These are phyloP conservation scores for Crenichthys baileyi DNA, from an alignment of 2,797 vertebrate genomes.

Conservation along the genomic window DNA sequence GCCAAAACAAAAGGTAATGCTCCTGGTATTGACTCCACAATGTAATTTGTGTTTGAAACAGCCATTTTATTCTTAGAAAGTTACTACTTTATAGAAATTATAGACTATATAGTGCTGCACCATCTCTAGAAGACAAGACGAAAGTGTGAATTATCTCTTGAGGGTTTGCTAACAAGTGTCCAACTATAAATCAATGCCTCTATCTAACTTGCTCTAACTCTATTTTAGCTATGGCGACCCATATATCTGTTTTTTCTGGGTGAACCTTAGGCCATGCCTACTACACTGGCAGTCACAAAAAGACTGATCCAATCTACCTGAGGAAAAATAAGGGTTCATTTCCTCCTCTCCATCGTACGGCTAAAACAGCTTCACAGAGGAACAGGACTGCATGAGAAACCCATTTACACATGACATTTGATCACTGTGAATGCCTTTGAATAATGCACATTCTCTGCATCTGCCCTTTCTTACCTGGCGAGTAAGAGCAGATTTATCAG, in stretches of 20 bases:
- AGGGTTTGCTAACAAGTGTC: constrained; percentile 12
- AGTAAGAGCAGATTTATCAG: constrained; percentile 49
- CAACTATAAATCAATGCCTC: constrained; percentile 25
- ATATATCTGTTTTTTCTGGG: constrained; percentile 19
- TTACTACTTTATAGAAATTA: background rate
- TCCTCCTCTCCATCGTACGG: constrained; percentile 10
- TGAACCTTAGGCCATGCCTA: background rate
- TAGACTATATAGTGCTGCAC: background rate
- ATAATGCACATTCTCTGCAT: constrained; percentile 49
- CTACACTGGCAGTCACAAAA: constrained; percentile 46
- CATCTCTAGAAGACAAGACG: background rate
- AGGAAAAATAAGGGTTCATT: constrained; percentile 37
- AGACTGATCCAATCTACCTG: constrained; percentile 45
- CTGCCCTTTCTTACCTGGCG: constrained; percentile 25
- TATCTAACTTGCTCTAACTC: constrained; percentile 18
- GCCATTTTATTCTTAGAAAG: background rate
- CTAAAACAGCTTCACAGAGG: constrained; percentile 50
- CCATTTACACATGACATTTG: constrained; percentile 73
- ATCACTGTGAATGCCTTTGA: constrained; percentile 62
- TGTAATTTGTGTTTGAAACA: background rate
- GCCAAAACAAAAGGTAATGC: too few relatives aligned
- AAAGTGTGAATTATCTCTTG: constrained; percentile 3
- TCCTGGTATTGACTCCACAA: too few relatives aligned
- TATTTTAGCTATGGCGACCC: constrained; percentile 18
- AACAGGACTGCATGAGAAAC: constrained; percentile 15